Percentiles rank a stretch among this genome's conserved stretches.
Evolutionary conservation across 2,797 vertebrate genomes (phyloP).

Genomic region (Gymnothorax javanicus): DNA sequence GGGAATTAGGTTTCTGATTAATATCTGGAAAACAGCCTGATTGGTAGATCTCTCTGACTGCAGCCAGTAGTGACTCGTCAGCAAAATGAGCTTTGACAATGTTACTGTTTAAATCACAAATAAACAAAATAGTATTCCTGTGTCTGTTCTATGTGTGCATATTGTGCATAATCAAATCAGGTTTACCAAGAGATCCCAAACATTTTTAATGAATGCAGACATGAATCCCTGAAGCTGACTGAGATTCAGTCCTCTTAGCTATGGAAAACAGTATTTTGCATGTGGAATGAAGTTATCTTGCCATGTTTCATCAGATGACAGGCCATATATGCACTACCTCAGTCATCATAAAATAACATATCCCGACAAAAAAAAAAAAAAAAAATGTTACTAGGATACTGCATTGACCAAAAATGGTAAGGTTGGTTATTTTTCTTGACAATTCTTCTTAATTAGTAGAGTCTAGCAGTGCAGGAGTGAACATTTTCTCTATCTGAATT

Average conservation of each 20-base stretch:
- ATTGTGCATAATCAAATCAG: not conserved
- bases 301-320: constrained; percentile 28
- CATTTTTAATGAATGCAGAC: not conserved
- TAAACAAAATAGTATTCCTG: not conserved
- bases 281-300: not conserved
- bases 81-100: not conserved
- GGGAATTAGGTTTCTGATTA: not conserved
- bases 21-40: not conserved
- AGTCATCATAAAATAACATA: no score
- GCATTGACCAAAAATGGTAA: constrained; percentile 25
- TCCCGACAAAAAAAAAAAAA: no score
- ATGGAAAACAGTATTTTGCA: no score
- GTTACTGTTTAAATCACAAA: not conserved
- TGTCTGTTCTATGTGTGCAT: not conserved
- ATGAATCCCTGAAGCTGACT: no score
- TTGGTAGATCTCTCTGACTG: not conserved
- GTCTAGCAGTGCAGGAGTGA: not conserved
- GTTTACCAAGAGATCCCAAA: not conserved
- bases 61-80: not conserved
- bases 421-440: constrained; percentile 30
- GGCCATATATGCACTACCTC: constrained; percentile 11
- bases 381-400: not conserved
- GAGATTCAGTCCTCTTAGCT: not conserved
- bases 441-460: constrained; percentile 27
- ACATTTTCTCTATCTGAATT: not conserved